Evolutionary conservation across 2,797 vertebrate species (phyloP).

Genomic region (Fratercula arctica): DNA sequence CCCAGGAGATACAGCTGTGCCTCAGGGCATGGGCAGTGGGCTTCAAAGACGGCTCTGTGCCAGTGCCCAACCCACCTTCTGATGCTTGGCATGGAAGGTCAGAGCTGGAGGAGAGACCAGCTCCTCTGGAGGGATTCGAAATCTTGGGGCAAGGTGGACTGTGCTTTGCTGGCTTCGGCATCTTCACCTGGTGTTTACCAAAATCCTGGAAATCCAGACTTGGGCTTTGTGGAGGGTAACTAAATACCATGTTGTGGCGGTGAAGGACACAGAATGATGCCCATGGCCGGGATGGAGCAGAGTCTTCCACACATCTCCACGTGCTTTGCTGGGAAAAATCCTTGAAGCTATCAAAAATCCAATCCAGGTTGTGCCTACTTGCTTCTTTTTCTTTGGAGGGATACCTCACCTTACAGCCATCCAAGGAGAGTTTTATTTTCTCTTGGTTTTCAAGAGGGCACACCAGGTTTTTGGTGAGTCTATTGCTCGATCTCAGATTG

Average conservation of each 20-base stretch:
- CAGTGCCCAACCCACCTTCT: background rate
- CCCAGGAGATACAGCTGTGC: background rate
- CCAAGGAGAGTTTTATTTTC: background rate
- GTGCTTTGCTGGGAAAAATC: background rate
- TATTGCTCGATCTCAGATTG: background rate
- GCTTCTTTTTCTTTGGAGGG: background rate
- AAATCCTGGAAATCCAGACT: background rate
- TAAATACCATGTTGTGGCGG: rapidly evolving
- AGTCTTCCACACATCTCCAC: background rate
- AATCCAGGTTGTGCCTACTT: background rate
- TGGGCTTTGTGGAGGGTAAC: background rate
- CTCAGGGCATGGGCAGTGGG: rapidly evolving
- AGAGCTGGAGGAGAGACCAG: background rate
- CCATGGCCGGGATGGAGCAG: rapidly evolving
- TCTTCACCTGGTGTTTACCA: background rate
- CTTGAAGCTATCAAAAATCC: background rate
- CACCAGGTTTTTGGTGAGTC: background rate
- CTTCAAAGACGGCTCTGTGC: background rate
- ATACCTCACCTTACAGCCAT: background rate
- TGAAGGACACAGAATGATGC: rapidly evolving
- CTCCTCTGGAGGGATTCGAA: background rate
- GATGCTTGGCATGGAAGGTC: rapidly evolving
- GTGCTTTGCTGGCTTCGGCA: background rate
- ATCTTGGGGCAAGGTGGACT: too few species aligned
- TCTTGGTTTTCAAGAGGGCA: background rate